Base-by-base conservation (phyloP, 2,888 invertebrate species). In the Thecocarcelia acutangulata region DNA sequence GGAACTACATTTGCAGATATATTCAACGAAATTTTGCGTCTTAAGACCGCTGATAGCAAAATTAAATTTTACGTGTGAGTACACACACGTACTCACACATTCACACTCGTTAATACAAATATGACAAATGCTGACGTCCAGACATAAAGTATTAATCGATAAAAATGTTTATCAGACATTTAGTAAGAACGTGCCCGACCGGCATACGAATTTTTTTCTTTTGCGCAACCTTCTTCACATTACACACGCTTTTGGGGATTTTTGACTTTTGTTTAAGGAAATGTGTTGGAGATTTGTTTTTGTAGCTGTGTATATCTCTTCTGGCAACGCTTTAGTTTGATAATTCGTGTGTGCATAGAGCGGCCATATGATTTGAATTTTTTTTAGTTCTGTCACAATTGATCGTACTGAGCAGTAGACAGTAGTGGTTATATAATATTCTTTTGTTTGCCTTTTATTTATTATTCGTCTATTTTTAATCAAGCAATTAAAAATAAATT, bases 381-480 rank as follows among this genome's bases (percentile, higher is more conserved):
- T 58, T 59, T 61, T 78, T 46, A 73, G 78, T 73, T 66, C 72
- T 79, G 78, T 79, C 78, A 78, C 72, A 79, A 79, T 79, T 79
- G 73, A 73, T 79, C 78, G 72, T 64, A 79, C 78, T 73, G 72
- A 61, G 69, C 54, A 68, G 68, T 68, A 76, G 78, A 58, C 46
- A 73, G 59, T 70, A 79, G 72, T 73, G 78, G 59, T 79, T 79
- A 79, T 79, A 79, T 79, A 79, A 79, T 73, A 79, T 73, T 73
- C 59, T 66, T 79, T 79, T 64, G 72, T 78, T 72, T 79, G 73
- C 66, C 72, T 73, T 78, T 72, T 52, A 58, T 78, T 72, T 52
- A 58, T 72, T 73, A 59, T 66, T 73, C 72, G 66, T 73, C 66
- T 79, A 78, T 79, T 54, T 66, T 79, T 79, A 73, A 52, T 72